Evolutionary conservation across 1,140 invertebrate genomes (phyloP).

Genomic region (Drosophila pachea): DNA sequence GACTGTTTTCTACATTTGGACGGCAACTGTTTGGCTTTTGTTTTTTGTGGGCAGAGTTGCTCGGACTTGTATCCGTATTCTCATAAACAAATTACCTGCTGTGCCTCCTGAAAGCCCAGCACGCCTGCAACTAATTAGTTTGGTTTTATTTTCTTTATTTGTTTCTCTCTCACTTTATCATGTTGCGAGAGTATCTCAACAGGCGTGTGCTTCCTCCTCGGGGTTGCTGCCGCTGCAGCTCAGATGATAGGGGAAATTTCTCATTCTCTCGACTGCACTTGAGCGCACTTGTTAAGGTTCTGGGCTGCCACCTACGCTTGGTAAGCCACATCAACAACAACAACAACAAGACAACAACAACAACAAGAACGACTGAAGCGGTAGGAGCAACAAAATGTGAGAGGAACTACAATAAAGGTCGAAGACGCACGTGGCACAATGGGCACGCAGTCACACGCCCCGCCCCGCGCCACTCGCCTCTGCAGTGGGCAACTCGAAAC

Average conservation of each 20-base stretch:
- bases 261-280: constrained; percentile 44
- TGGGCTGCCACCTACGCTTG: constrained; percentile 40
- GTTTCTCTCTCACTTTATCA: constrained; percentile 24
- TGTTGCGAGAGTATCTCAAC: constrained; percentile 26
- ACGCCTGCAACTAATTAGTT: constrained; percentile 57
- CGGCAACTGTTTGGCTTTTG: too few species aligned
- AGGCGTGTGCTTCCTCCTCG: constrained; percentile 16
- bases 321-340: constrained; percentile 39
- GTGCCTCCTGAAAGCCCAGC: constrained; percentile 17
- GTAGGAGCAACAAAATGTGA: neutral
- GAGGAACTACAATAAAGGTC: constrained; percentile 23
- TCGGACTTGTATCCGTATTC: constrained; percentile 19
- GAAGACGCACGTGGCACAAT: constrained; percentile 65
- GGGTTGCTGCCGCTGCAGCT: constrained; percentile 9
- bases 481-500: constrained; percentile 64
- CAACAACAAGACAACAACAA: neutral
- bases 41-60: constrained; percentile 21
- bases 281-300: constrained; percentile 64
- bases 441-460: constrained; percentile 36
- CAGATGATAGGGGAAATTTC: constrained; percentile 20
- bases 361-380: too few species aligned
- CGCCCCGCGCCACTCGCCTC: neutral
- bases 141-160: constrained; percentile 37
- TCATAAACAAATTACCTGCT: constrained; percentile 22
- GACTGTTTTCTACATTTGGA: too few species aligned